Conservation (phyloP, 2,797 vertebrate genomes). For the Aotus griseimembra region DNA sequence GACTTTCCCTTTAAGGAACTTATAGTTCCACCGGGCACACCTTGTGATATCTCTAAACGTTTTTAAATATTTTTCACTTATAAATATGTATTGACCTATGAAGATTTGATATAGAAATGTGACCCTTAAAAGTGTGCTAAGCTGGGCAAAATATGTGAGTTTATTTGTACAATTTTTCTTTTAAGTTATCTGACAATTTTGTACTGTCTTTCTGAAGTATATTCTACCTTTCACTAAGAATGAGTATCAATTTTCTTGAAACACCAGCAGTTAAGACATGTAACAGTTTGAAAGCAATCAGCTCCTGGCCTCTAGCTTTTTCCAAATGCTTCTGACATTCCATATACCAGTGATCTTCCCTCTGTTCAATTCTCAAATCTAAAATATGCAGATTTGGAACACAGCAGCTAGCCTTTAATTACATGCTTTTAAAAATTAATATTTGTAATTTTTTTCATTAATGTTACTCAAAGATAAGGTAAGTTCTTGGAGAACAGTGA, state of each 20-base stretch:
- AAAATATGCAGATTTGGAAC: conserved; percentile 44
- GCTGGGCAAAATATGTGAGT: not conserved
- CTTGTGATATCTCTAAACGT: not conserved
- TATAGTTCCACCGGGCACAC: not conserved
- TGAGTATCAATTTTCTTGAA: not conserved
- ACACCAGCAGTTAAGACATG: not conserved
- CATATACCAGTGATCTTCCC: not conserved
- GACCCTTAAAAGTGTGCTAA: not conserved
- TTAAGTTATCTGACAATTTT: not conserved
- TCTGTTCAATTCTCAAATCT: conserved; percentile 31
- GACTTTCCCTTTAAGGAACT: not conserved
- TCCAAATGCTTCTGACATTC: not conserved
- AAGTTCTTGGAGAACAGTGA: not conserved
- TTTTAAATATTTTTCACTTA: not conserved
- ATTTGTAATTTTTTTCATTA: not conserved
- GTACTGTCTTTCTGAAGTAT: conserved; percentile 14
- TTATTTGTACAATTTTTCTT: conserved; percentile 9
- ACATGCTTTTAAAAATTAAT: not conserved
- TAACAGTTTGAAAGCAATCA: not conserved
- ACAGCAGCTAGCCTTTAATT: not conserved
- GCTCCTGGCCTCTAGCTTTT: not conserved
- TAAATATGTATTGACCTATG: not conserved
- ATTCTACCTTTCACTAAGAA: conserved; percentile 12
- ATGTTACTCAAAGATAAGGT: not conserved
- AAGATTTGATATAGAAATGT: not conserved